These are phyloP conservation scores for Coregonus sp. DNA, from an alignment of 2,797 vertebrate species.

Conservation along the genomic window DNA sequence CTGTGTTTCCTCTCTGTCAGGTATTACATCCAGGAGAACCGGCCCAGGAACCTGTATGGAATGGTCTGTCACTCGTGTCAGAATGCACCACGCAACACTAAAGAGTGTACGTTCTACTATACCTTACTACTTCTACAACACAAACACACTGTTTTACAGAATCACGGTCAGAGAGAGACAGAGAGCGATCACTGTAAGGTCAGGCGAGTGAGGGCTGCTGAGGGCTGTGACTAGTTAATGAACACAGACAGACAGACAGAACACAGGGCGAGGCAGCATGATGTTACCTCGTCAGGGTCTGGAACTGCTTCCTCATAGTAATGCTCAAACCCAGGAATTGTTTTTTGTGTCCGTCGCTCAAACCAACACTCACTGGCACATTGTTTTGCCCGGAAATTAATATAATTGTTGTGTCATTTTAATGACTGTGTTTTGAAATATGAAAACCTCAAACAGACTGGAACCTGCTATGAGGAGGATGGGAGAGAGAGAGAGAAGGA, in stretches of 20 bases:
- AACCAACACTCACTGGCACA: slow-evolving; percentile 27
- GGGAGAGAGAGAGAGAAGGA: neutral
- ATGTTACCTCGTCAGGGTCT: neutral
- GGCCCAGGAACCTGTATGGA: slow-evolving; percentile 89
- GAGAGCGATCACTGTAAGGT: neutral
- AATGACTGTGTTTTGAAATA: slow-evolving; percentile 65
- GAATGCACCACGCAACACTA: slow-evolving; percentile 89
- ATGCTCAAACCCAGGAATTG: slow-evolving; percentile 9
- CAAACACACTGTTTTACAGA: slow-evolving; percentile 13
- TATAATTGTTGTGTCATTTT: slow-evolving; percentile 47
- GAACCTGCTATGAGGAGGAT: slow-evolving; percentile 49
- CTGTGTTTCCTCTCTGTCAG: slow-evolving; percentile 63
- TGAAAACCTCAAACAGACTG: slow-evolving; percentile 52
- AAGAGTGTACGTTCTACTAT: slow-evolving; percentile 85
- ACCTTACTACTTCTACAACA: neutral
- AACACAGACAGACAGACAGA: neutral
- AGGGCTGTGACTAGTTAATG: neutral
- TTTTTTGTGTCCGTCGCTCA: slow-evolving; percentile 10
- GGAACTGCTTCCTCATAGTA: neutral
- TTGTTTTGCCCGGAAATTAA: slow-evolving; percentile 50
- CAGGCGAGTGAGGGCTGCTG: neutral
- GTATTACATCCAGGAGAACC: slow-evolving; percentile 93
- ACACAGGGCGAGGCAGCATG: neutral
- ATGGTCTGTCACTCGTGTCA: slow-evolving; percentile 97
- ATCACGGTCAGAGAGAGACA: neutral